Evolutionary conservation across 1,140 invertebrate genomes (phyloP).

Genomic region (Hirudo medicinalis): DNA sequence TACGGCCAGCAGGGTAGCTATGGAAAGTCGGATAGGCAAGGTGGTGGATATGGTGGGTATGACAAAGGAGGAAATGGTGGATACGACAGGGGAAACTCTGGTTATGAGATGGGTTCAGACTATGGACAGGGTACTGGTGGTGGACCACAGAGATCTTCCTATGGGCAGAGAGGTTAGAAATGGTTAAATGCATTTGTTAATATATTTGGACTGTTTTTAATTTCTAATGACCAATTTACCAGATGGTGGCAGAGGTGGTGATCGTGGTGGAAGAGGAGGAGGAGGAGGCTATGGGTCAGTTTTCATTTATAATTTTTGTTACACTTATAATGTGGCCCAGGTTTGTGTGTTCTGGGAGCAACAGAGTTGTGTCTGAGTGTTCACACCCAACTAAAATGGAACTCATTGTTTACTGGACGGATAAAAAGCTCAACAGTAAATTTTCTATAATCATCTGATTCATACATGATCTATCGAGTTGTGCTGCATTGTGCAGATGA

Average conservation of each 20-base stretch:
- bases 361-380: too few species aligned
- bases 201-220: not conserved
- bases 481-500: too few species aligned
- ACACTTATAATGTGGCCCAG: too few species aligned
- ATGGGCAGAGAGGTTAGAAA: constrained; percentile 3
- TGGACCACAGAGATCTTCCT: constrained; percentile 17
- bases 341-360: too few species aligned
- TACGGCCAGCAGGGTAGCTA: constrained; percentile 6
- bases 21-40: not conserved
- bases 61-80: constrained; percentile 12
- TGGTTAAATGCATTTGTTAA: not conserved
- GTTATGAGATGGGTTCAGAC: constrained; percentile 12
- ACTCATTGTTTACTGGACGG: too few species aligned
- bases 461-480: too few species aligned
- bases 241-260: not conserved
- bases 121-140: constrained; percentile 13
- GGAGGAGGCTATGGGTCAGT: constrained; percentile 5
- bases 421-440: too few species aligned
- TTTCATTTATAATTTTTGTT: not conserved
- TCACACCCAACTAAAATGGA: too few species aligned
- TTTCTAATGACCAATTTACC: not conserved
- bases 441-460: too few species aligned
- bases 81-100: constrained; percentile 10
- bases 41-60: constrained; percentile 8
- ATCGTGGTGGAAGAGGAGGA: constrained; percentile 11